Evolutionary conservation across 2,113 vertebrate genomes (phyloP).

Genomic region (Herpetotheres cachinnans): DNA sequence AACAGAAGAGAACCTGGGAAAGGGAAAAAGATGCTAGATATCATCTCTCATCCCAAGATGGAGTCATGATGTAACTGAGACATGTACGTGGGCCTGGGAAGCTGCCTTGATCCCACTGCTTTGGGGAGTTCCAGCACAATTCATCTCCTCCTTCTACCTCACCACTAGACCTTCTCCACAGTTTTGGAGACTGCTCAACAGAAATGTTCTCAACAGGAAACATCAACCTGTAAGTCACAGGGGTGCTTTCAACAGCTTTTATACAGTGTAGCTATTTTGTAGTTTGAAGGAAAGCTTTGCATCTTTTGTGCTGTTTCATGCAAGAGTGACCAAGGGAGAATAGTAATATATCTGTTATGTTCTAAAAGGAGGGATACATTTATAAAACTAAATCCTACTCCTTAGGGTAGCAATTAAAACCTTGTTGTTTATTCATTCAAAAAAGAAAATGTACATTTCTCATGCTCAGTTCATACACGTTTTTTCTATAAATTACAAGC

Average conservation of each 20-base stretch:
- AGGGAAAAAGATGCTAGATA: background rate
- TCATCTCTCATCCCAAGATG: background rate
- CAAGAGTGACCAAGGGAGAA: background rate
- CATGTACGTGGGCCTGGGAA: accelerated
- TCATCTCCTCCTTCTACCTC: background rate
- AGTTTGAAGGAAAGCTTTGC: background rate
- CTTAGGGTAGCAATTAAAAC: background rate
- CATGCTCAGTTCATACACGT: background rate
- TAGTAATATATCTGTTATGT: background rate
- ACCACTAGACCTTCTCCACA: background rate
- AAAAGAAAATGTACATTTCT: background rate
- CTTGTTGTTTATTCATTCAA: background rate
- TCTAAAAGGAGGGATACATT: background rate
- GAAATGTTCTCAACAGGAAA: background rate
- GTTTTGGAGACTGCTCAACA: background rate
- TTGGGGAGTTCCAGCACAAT: background rate
- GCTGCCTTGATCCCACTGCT: accelerated
- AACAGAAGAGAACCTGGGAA: background rate
- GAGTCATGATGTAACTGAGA: background rate
- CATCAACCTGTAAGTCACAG: background rate
- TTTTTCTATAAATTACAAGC: background rate
- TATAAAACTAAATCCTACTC: background rate
- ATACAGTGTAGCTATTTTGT: background rate
- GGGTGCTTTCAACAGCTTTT: background rate
- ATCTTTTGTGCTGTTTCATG: background rate